Percentiles rank a stretch among this genome's conserved stretches.
phyloP scores from a whole-genome alignment of 2,797 vertebrate species.

The Lindbergichthys nudifrons region DNA sequence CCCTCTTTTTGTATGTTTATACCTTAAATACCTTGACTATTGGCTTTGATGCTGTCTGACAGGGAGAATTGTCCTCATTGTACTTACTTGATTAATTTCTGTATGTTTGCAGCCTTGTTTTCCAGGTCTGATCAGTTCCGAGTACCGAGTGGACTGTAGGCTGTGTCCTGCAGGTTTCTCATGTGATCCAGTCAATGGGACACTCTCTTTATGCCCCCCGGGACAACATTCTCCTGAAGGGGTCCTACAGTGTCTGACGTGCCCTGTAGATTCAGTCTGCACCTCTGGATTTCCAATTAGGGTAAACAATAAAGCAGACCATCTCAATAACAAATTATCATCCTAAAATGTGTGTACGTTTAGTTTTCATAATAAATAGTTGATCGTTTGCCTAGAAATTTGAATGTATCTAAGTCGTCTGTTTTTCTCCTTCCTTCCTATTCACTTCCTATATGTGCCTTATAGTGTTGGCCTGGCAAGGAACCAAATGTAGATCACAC shows the following conservation, averaged over 20 bases:
- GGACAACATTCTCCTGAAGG: conserved; percentile 88
- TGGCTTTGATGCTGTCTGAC: neutral
- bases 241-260: conserved; percentile 80
- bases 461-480: conserved; percentile 80
- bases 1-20: neutral
- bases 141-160: conserved; percentile 84
- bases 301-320: conserved; percentile 67
- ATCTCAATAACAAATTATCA: neutral
- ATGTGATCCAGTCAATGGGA: conserved; percentile 77
- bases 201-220: conserved; percentile 79
- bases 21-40: neutral
- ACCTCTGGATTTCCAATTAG: conserved; percentile 80
- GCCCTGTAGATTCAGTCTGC: conserved; percentile 85
- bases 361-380: neutral
- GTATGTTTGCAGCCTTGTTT: conserved; percentile 83
- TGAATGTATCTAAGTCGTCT: neutral
- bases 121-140: conserved; percentile 85
- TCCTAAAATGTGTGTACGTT: neutral
- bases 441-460: conserved; percentile 10
- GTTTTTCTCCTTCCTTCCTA: neutral
- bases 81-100: neutral
- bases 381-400: neutral
- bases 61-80: neutral
- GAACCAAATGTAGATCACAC: conserved; percentile 80
- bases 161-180: conserved; percentile 87